Evolutionary conservation across 2,888 invertebrate species (phyloP), one percentile per base, ranked within the genome.

Genomic region (Thelaira solivaga): DNA sequence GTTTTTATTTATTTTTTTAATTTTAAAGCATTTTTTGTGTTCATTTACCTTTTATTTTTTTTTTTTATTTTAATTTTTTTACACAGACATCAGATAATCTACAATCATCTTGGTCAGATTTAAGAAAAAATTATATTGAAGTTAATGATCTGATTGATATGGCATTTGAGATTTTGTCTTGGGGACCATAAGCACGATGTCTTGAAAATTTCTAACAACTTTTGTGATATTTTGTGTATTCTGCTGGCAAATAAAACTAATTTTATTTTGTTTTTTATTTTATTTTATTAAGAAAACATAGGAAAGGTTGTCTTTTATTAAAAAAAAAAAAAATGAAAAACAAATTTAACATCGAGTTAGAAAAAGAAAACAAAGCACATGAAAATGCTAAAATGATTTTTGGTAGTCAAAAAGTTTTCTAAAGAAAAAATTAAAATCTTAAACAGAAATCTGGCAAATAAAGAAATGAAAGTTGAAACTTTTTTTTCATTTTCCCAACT

Each of bases 61-160:
- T 8, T 26, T 11, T 65, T 55, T 72, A 55, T 80, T 34, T 67
- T 5, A n/a, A n/a, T n/a, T 16, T 68, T 36, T 53, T 39, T 36
- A 53, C 22, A 24, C 64, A 86, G 88, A 65, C 80, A 11, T 83
- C 85, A 0, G 10, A 41, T 2, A 83, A 81, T 13, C 61, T 86
- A 34, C 74, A 80, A 13, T 65, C 69, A 2, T 79, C 83, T 6
- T 36, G 86, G 47, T 43, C 16, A 13, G 81, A 71, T 24, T 67
- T 87, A 34, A 81, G 71, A 45, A 65, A 78, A 24, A 81, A 85
- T 55, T 57, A 80, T 57, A 83, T 87, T 65, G 82, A 84, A 55
- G 82, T 85, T 20, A 84, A 87, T 76, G 86, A 87, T 79, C 26
- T 86, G 22, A 78, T 86, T 13, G 76, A 82, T 74, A 74, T 84